Base-by-base conservation (phyloP, 2,797 vertebrate genomes). In the Bufotes viridis region DNA sequence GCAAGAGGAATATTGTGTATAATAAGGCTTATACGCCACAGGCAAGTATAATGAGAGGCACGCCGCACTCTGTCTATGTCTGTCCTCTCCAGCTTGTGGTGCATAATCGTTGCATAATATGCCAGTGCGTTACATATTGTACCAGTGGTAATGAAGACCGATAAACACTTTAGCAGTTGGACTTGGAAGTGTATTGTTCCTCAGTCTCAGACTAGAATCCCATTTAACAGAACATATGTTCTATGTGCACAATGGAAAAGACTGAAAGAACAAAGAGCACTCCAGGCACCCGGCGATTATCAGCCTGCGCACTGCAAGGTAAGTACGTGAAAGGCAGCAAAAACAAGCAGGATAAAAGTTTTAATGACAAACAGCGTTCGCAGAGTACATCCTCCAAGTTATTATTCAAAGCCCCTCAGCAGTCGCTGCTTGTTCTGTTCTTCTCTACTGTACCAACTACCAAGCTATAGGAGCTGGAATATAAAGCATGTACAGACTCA, bases 201-300 rank as follows among this genome's bases (percentile, higher is more conserved):
- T 61, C n/a, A 24, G 78, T 80, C 24, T 63, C 76, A 53, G 55
- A 85, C 57, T 60, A 85, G 42, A 85, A 88, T 84, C 53, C 57
- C 13, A 85, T 88, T 88, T 17, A 61, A 42, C 34, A 42, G 65
- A 88, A 85, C 87, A 85, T 88, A 81, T 85, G 87, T 80, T 85
- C 82, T 83, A 58, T 61, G 65, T 18, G 20, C 82, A 85, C 67
- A 85, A 69, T 85, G 63, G 57, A 80, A 82, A 29, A 87, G 86
- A 88, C 53, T 72, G 20, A 24, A 13, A 85, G 87, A 67, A 85
- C 78, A 88, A 85, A 85, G 83, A 75, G 57, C 78, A 75, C 83
- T 75, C 58, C 58, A 85, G 83, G 78, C 83, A 26, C 24, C 80
- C 15, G 18, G 61, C 69, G 87, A 85, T 88, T 81, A 85, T 81